These are phyloP conservation scores for Barnardius zonarius DNA, from an alignment of 2,113 vertebrate species.

Conservation along the genomic window DNA sequence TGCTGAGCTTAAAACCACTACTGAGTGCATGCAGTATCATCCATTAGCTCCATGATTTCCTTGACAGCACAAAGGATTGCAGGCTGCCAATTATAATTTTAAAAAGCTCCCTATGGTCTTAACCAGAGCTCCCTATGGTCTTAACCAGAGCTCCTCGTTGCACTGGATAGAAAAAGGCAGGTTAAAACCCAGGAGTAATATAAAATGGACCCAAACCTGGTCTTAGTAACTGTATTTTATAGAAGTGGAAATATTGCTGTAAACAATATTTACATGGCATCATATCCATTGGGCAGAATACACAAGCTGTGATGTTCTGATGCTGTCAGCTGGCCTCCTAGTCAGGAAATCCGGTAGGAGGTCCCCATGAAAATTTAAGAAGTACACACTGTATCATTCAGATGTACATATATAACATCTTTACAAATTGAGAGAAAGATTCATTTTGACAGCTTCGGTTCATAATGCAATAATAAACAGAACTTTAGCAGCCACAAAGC, in stretches of 20 bases:
- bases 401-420: not conserved
- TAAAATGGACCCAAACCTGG: not conserved
- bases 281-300: not conserved
- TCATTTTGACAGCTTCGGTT: not conserved
- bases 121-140: not conserved
- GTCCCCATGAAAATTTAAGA: not conserved
- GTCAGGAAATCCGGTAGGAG: not conserved
- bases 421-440: not conserved
- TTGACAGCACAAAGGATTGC: conserved; percentile 35
- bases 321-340: not conserved
- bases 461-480: not conserved
- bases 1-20: not conserved
- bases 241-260: not conserved
- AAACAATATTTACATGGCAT: not conserved
- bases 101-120: not conserved
- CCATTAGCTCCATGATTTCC: conserved; percentile 19
- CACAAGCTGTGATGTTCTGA: not conserved
- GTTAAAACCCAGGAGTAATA: not conserved
- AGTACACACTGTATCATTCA: not conserved
- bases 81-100: not conserved
- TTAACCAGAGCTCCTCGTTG: not conserved
- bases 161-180: not conserved
- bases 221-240: not conserved
- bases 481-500: not conserved
- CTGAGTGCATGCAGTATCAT: not conserved